Evolutionary conservation across 2,888 invertebrate genomes (phyloP).

Genomic region (Limenitis camilla): DNA sequence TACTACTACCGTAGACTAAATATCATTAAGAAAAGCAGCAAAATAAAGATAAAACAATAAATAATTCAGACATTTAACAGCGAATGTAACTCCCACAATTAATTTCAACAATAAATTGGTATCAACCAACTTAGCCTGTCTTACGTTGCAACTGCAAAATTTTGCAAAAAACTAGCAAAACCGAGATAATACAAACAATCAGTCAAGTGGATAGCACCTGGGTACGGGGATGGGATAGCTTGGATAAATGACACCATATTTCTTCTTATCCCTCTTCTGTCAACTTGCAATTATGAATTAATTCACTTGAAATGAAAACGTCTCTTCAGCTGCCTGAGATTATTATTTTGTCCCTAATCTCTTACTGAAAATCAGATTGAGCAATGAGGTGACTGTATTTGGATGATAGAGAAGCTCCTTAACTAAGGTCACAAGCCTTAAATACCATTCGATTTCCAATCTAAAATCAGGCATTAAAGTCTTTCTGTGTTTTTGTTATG

Average conservation of each 20-base stretch:
- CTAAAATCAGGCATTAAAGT: too few species aligned
- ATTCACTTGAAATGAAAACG: neutral
- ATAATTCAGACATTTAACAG: neutral
- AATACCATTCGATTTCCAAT: too few species aligned
- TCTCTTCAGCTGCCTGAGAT: too few species aligned
- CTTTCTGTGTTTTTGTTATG: too few species aligned
- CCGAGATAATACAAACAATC: constrained; percentile 57
- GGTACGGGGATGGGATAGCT: constrained; percentile 46
- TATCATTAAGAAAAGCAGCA: too few species aligned
- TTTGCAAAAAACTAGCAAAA: constrained; percentile 41
- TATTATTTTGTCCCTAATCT: too few species aligned
- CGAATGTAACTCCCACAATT: neutral
- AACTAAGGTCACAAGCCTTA: too few species aligned
- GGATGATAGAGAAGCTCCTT: too few species aligned
- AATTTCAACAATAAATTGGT: constrained; percentile 4
- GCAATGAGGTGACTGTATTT: too few species aligned
- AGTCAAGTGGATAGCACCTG: constrained; percentile 59
- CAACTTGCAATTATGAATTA: constrained; percentile 9
- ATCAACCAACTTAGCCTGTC: constrained; percentile 15
- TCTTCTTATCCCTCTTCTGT: constrained; percentile 27
- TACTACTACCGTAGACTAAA: too few species aligned
- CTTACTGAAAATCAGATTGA: too few species aligned
- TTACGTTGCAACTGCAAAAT: constrained; percentile 45
- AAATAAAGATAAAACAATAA: too few species aligned
- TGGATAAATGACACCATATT: constrained; percentile 66